Conservation (phyloP, 1,140 invertebrate genomes). For the Apocrypta bakeri region DNA sequence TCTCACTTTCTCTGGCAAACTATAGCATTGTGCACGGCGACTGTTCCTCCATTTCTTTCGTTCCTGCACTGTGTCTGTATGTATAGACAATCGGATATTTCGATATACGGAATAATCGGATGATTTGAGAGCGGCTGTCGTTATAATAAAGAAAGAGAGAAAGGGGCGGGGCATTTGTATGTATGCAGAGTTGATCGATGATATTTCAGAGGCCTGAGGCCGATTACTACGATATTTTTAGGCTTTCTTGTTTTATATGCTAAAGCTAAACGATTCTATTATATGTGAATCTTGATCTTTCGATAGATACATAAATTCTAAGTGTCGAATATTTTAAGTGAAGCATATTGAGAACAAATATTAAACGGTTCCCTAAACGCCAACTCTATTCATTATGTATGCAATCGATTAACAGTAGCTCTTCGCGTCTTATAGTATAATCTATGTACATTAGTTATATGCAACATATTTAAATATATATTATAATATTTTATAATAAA, state of each 20-base stretch:
- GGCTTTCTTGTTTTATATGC: neutral
- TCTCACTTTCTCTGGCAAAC: neutral
- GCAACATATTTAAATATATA: no score
- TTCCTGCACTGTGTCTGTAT: neutral
- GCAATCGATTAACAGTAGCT: no score
- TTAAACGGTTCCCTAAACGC: no score
- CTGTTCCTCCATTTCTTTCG: slow-evolving; percentile 34
- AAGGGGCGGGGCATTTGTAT: no score
- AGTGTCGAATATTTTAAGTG: no score
- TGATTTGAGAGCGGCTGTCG: slow-evolving; percentile 36
- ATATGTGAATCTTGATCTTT: neutral
- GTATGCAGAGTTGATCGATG: slow-evolving; percentile 28
- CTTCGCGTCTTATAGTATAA: no score
- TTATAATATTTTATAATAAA: no score
- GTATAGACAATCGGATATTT: slow-evolving; percentile 36
- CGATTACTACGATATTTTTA: neutral
- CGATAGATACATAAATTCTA: neutral
- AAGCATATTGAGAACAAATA: no score
- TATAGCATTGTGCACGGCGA: slow-evolving; percentile 28
- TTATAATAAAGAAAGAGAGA: neutral
- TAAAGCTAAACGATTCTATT: neutral
- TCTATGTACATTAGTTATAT: no score
- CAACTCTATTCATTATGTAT: no score
- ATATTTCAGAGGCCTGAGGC: neutral
- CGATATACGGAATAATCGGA: slow-evolving; percentile 39